Base-by-base conservation (phyloP, 2,888 invertebrate species). In the Embidobia sp. region DNA sequence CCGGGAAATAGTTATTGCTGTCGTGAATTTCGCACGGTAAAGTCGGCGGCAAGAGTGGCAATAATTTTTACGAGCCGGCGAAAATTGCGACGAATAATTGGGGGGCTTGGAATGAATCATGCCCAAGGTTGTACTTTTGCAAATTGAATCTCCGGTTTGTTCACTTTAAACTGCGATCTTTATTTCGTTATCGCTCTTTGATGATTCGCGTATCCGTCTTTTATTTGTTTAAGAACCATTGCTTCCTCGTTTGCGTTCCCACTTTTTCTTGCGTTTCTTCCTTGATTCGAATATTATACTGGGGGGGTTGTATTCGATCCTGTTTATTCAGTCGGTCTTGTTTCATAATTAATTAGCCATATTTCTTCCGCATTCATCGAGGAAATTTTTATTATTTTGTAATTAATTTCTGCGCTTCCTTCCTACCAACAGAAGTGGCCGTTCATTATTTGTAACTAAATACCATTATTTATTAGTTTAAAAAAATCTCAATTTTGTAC, bases 1-100 rank as follows among this genome's bases (percentile, higher is more conserved):
- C 57, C 49, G 40, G 48, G 16, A 49, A 67, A 69, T 49, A 59
- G 69, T 69, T 69, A 69, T 69, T 40, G 33, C 57, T 13, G 31
- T 40, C 67, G 29, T 40, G 48, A 67, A 46, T 55, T 46, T 6
- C 6, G 7, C 66, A 29, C 42, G 15, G 51, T 33, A 66, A 46
- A 18, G 31, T 18, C 15, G 35, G 27, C 13, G 35, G 37, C 27
- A 37, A 55, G 29, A 55, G 55, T 55, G 37, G 55, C 27, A 46
- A 55, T 66, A 46, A 46, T 35, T 55, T 55, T 55, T 55, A 48
- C 40, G 46, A 33, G 26, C 13, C 5, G 35, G 10, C 13, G 40
- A 57, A 46, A 67, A 48, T 48, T 33, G 19, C 22, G 15, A 40
- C 46, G 46, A 67, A 67, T 48, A 57, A 67, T 67, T 67, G 46